Evolutionary conservation across 2,888 invertebrate genomes (phyloP).

Genomic region (Drosophila picticornis): DNA sequence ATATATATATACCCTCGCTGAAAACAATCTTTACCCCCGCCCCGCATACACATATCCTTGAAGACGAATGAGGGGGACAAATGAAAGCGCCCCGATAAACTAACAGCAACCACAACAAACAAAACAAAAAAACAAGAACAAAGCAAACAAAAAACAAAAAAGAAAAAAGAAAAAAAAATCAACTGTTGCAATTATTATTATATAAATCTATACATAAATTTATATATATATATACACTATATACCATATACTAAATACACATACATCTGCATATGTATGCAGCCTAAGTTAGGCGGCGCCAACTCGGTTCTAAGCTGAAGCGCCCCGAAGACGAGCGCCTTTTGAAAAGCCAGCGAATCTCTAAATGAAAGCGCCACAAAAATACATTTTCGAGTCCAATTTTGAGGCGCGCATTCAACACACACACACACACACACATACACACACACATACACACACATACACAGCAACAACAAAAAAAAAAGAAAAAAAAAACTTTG

Average conservation of each 20-base stretch:
- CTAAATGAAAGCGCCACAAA: constrained; percentile 31
- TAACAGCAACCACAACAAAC: constrained; percentile 3
- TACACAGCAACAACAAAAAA: constrained; percentile 12
- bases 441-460: constrained; percentile 29
- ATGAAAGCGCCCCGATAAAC: constrained; percentile 8
- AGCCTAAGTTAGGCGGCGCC: constrained; percentile 47
- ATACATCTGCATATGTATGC: constrained; percentile 24
- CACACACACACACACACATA: constrained; percentile 26
- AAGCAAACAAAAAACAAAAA: constrained; percentile 10
- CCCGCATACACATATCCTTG: constrained; percentile 62
- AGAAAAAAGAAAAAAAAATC: constrained; percentile 29
- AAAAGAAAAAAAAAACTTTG: constrained; percentile 29
- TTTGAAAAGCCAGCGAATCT: constrained; percentile 46
- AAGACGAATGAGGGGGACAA: constrained; percentile 34
- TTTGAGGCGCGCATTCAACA: constrained; percentile 17
- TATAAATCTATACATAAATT: constrained; percentile 50
- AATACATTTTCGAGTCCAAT: constrained; percentile 26
- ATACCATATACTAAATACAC: constrained; percentile 33
- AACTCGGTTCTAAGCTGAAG: constrained; percentile 55
- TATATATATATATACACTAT: constrained; percentile 33
- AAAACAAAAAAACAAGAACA: constrained; percentile 8
- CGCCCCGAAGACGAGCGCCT: constrained; percentile 26
- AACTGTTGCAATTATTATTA: constrained; percentile 74
- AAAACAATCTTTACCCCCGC: constrained; percentile 4
- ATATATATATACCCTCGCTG: constrained; percentile 4